phyloP scores from a whole-genome alignment of 2,888 invertebrate genomes.

The Antheraea assamensis region DNA sequence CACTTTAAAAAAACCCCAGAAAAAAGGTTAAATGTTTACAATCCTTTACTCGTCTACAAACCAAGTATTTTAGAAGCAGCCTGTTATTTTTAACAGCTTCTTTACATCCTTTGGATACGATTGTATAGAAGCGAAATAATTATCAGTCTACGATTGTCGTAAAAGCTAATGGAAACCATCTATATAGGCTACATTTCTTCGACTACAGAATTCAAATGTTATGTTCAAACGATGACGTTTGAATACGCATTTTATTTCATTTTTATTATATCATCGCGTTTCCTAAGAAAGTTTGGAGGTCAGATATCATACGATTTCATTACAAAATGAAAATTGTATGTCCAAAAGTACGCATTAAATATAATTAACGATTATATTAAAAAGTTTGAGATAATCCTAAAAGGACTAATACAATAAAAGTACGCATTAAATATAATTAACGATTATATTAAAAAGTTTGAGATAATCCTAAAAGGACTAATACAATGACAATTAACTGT shows the following conservation, averaged over 20 bases:
- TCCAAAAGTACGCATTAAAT: not conserved
- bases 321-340: not conserved
- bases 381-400: not conserved
- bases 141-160: conserved; percentile 13
- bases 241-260: not conserved
- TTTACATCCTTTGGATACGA: conserved; percentile 11
- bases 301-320: not conserved
- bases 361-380: not conserved
- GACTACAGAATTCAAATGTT: not conserved
- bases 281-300: not conserved
- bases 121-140: conserved; percentile 9
- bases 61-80: not conserved
- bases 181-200: conserved; percentile 4
- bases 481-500: too few species aligned
- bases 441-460: not conserved
- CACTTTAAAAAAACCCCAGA: not conserved
- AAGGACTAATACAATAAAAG: not conserved
- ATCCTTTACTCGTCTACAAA: conserved; percentile 1
- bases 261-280: not conserved
- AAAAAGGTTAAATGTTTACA: conserved; percentile 13
- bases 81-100: conserved; percentile 16
- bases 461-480: not conserved
- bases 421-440: not conserved
- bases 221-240: too few species aligned
- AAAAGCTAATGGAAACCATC: conserved; percentile 19